phyloP scores from a whole-genome alignment of 2,113 vertebrate genomes.

The Gobiocypris rarus region DNA sequence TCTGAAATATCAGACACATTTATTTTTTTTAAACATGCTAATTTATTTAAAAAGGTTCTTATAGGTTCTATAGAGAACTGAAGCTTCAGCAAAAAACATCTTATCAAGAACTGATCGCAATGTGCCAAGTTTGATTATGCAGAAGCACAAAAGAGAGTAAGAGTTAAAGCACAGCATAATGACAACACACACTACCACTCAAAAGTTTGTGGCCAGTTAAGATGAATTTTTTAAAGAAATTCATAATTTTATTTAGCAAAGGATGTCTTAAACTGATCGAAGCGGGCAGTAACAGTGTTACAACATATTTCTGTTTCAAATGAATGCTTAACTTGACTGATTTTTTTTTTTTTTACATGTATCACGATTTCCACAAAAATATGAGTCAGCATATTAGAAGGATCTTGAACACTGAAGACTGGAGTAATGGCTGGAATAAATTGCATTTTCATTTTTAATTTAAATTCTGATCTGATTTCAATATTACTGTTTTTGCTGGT shows the following conservation, averaged over 20 bases:
- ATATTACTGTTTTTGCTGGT: neutral
- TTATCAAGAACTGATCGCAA: neutral
- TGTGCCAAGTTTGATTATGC: neutral
- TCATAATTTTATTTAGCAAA: neutral
- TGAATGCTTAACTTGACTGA: neutral
- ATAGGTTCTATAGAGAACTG: no score
- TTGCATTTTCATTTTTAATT: neutral
- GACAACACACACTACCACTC: neutral
- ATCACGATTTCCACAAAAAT: no score
- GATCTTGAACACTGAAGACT: neutral
- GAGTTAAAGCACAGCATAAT: neutral
- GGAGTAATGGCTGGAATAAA: neutral
- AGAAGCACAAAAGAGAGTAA: neutral
- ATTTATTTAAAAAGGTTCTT: no score
- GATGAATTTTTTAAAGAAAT: neutral
- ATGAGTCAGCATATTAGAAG: neutral
- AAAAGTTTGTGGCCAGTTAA: neutral
- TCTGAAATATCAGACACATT: no score
- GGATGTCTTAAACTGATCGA: neutral
- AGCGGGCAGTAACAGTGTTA: neutral
- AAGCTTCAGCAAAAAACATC: neutral
- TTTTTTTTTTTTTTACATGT: no score
- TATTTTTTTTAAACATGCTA: neutral
- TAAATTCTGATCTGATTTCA: neutral
- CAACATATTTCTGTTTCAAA: neutral